Conservation (phyloP, 2,888 invertebrate species). For the Thalpophila matura region DNA sequence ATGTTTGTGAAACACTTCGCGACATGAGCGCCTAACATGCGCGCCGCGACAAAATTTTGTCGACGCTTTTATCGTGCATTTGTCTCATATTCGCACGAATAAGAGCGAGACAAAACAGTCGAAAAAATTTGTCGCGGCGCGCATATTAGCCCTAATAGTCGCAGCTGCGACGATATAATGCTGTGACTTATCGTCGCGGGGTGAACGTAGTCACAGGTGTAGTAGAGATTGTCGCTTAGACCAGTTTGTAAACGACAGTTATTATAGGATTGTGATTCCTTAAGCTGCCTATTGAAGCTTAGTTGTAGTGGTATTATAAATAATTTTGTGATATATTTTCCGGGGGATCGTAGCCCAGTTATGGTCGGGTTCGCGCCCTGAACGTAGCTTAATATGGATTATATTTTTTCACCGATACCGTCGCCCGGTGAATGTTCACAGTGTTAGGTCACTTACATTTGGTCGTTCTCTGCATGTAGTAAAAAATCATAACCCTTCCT, state of each 20-base stretch:
- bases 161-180: background rate
- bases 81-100: no score
- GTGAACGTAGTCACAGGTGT: constrained; percentile 53
- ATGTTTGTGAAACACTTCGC: constrained; percentile 26
- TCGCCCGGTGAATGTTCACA: constrained; percentile 38
- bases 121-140: no score
- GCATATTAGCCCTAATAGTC: no score
- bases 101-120: no score
- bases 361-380: constrained; percentile 20
- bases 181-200: constrained; percentile 3
- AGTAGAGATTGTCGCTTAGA: constrained; percentile 61
- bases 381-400: constrained; percentile 23
- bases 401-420: constrained; percentile 30
- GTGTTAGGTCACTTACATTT: constrained; percentile 36
- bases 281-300: constrained; percentile 71
- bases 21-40: no score
- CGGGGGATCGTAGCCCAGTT: constrained; percentile 30
- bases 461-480: constrained; percentile 19
- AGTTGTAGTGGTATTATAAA: constrained; percentile 59
- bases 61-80: no score
- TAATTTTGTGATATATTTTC: constrained; percentile 51
- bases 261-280: constrained; percentile 70
- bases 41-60: no score
- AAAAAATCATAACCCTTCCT: no score
- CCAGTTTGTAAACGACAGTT: constrained; percentile 69